Evolutionary conservation across 2,797 vertebrate species (phyloP).

Genomic region (Delichon dasypus): DNA sequence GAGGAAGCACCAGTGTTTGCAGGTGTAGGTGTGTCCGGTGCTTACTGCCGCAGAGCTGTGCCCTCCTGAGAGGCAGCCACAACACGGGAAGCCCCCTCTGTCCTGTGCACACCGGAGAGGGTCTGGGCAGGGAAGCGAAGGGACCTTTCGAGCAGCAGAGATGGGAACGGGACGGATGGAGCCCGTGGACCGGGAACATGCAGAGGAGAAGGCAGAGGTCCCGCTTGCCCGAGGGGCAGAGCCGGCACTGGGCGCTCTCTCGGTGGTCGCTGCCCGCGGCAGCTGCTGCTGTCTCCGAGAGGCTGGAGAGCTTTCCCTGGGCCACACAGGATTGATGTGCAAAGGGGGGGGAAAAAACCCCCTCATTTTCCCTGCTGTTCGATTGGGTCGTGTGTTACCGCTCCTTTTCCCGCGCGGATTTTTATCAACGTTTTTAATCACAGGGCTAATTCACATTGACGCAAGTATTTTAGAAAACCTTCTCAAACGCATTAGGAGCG

Average conservation of each 20-base stretch:
- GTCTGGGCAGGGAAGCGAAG: rapidly evolving
- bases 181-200: rapidly evolving
- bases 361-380: background rate
- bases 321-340: rapidly evolving
- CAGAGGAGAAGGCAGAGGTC: background rate
- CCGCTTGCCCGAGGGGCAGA: background rate
- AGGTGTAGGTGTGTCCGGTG: background rate
- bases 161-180: rapidly evolving
- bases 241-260: rapidly evolving
- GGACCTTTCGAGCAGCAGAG: background rate
- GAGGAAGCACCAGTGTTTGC: background rate
- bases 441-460: background rate
- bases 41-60: background rate
- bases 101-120: background rate
- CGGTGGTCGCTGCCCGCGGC: rapidly evolving
- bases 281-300: background rate
- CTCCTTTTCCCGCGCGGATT: background rate
- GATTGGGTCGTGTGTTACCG: rapidly evolving
- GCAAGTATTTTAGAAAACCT: background rate
- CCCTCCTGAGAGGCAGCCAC: background rate
- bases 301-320: background rate
- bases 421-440: background rate
- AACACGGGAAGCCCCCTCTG: too few relatives aligned
- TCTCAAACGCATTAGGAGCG: rapidly evolving
- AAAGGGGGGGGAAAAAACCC: rapidly evolving